Evolutionary conservation across 2,888 invertebrate genomes (phyloP), one percentile per base, ranked within the genome.

Genomic region (Nowickia ferox): DNA sequence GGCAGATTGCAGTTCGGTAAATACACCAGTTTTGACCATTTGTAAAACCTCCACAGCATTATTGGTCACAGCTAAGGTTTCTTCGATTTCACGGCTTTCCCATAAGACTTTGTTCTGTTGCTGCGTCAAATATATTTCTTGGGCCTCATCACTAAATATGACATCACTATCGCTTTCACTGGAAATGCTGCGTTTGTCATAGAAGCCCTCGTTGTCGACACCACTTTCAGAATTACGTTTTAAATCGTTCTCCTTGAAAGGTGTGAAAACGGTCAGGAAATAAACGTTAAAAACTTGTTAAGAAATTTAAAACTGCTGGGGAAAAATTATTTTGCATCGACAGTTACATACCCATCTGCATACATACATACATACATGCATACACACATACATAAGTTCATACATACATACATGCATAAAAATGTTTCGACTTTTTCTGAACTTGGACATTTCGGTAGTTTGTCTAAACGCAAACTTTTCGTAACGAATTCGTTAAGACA

Each of bases 141-240:
- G 91, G 0, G 91, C 91, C 82, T 92, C 92, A 79, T 91, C 91
- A 72, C 90, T 92, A 48, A 92, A 90, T 11, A 92, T 90, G 15
- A 88, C 89, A 65, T 91, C 90, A 69, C 90, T 92, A 79, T 92
- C 92, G 84, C 91, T 91, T 87, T 91, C 91, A 79, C 93, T 93
- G 30, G 93, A 93, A 81, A 92, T 92, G 87, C 92, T 93, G 87
- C 92, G 92, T 55, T 90, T 90, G 84, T 91, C 93, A 74, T 90
- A 92, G 13, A 90, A 88, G 82, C 90, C 75, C 65, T 91, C 91
- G 61, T 92, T 90, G 66, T 87, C 87, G 38, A 87, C 80, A 17
- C 92, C 91, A 80, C 90, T 90, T 80, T 91, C 90, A 69, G 92
- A 90, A 68, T 91, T 88, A 90, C 93, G 92, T 86, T 92, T 92